Conservation (phyloP, 2,888 invertebrate species). For the Meghimatium bilineatum region DNA sequence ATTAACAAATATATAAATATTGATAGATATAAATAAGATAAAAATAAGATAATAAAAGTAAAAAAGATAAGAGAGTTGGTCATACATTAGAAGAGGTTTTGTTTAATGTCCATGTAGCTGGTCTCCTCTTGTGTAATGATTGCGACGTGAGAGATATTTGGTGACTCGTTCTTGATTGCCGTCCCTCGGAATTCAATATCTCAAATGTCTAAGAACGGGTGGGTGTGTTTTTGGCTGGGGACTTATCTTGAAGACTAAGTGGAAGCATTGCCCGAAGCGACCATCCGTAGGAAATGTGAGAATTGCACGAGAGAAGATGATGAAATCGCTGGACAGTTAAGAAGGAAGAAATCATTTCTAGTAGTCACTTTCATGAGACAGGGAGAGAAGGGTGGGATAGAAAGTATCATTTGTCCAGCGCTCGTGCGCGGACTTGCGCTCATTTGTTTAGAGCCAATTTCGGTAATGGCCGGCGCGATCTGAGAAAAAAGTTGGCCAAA, state of each 20-base stretch:
- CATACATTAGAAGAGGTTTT: neutral
- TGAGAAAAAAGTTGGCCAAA: constrained; percentile 34
- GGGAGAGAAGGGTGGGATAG: neutral
- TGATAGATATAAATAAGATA: neutral
- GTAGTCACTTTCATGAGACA: constrained; percentile 27
- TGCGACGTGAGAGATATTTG: neutral
- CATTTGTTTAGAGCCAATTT: constrained; percentile 46
- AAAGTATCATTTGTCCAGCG: constrained; percentile 40
- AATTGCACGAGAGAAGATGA: constrained; percentile 18
- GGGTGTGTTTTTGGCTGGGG: neutral
- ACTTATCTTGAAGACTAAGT: neutral
- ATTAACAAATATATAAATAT: too few relatives aligned
- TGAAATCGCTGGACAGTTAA: constrained; percentile 25
- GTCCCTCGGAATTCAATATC: neutral
- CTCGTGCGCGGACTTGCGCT: constrained; percentile 26
- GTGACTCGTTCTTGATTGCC: neutral
- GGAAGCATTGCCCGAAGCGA: neutral
- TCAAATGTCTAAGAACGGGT: neutral
- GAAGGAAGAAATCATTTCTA: constrained; percentile 30
- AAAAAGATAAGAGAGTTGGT: neutral
- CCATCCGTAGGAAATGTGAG: constrained; percentile 7
- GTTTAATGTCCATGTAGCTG: constrained; percentile 2
- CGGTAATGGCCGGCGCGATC: constrained; percentile 40
- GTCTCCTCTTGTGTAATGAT: constrained; percentile 6
- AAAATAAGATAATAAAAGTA: neutral